A percentile compares a stretch with the other conserved stretches of the same genome.
Conservation (phyloP, 2,113 vertebrate species). For the Myotis yumanensis region DNA sequence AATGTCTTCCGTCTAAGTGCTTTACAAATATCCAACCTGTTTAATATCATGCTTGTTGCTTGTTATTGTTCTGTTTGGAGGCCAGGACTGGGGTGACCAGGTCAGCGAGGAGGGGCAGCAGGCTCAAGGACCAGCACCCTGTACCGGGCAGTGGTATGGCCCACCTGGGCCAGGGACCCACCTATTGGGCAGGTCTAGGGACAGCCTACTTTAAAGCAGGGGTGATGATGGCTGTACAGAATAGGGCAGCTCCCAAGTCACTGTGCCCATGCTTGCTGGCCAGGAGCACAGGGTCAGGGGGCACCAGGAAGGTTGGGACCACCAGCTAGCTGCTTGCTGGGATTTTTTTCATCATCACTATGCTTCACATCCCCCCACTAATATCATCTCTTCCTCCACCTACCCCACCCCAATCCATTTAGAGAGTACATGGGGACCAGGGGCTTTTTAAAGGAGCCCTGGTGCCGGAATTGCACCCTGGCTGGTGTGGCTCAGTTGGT, state of each 20-base stretch:
- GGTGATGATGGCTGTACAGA: conserved; percentile 92
- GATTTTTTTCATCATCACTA: not conserved
- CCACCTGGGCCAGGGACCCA: conserved; percentile 86
- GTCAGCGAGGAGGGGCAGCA: not conserved
- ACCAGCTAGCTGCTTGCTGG: not conserved
- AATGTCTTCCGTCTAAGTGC: not conserved
- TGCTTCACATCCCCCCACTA: not conserved
- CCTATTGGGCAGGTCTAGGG: conserved; percentile 91
- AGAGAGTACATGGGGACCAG: not conserved
- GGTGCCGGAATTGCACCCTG: not conserved
- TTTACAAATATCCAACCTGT: not conserved
- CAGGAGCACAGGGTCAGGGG: conserved; percentile 80
- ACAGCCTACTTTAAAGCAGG: conserved; percentile 95
- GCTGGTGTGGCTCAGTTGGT: not conserved
- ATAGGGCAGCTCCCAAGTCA: conserved; percentile 92
- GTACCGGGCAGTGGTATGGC: conserved; percentile 73
- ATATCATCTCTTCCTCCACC: not conserved
- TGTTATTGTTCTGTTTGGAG: not conserved
- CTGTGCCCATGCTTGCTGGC: conserved; percentile 90
- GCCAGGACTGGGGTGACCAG: not conserved
- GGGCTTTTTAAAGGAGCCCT: not conserved
- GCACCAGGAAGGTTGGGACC: conserved; percentile 78
- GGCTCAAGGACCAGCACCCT: conserved; percentile 75
- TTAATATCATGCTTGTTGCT: not conserved
- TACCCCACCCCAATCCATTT: rapidly evolving